These are phyloP conservation scores for Rhabdophis nuchalis DNA, from an alignment of 2,797 vertebrate genomes.

Conservation along the genomic window DNA sequence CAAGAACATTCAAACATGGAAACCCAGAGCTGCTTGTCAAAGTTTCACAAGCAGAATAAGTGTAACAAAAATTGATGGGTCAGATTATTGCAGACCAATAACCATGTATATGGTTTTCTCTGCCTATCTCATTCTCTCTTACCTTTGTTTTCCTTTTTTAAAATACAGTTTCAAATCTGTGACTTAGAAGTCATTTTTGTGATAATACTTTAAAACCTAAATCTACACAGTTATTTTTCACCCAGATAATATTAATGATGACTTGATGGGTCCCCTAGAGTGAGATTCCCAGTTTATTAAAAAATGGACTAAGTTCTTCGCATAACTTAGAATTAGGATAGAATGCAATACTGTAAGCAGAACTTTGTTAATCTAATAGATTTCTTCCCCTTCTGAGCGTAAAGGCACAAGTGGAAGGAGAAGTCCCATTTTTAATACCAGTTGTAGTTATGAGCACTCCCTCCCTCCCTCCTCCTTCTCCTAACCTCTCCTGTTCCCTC, in stretches of 20 bases:
- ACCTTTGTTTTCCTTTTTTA: not conserved
- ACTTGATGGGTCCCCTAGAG: not conserved
- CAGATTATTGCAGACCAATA: slow-evolving; percentile 15
- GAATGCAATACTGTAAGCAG: not conserved
- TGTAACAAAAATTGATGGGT: slow-evolving; percentile 52
- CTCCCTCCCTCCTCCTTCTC: not conserved
- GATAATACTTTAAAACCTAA: not conserved
- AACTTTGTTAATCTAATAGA: not conserved
- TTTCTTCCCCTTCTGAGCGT: not conserved
- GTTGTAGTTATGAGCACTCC: not conserved
- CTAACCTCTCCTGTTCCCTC: no score
- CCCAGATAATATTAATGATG: not conserved
- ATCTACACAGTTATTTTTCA: not conserved
- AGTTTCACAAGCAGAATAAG: slow-evolving; percentile 47
- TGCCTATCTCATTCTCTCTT: not conserved
- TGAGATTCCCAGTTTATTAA: not conserved
- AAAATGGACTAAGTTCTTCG: not conserved
- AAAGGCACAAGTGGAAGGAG: not conserved
- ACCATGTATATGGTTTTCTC: not conserved
- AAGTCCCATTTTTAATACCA: not conserved
- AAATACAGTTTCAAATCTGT: not conserved
- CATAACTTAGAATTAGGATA: not conserved
- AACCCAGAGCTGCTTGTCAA: slow-evolving; percentile 49
- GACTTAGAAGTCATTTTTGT: not conserved
- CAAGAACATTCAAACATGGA: slow-evolving; percentile 22